A percentile compares a stretch with the other conserved stretches of the same genome.
These are phyloP conservation scores for Monochamus alternatus DNA, from an alignment of 2,888 invertebrate species.

Conservation along the genomic window DNA sequence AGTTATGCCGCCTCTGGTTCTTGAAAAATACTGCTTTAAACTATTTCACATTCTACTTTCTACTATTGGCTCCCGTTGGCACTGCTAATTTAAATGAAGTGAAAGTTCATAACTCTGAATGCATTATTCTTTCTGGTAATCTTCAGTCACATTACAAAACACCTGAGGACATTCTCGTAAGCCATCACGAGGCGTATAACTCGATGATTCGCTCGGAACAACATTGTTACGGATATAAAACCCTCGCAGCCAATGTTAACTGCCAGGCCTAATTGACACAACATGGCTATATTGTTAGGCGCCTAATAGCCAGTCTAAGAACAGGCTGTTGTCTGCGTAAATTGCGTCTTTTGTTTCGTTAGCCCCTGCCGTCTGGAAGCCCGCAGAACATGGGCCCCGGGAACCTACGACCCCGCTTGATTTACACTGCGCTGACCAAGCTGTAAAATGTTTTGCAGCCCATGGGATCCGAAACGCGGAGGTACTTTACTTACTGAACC, in stretches of 20 bases:
- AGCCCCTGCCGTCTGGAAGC: conserved; percentile 17
- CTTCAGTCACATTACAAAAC: too few species aligned
- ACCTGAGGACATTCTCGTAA: too few species aligned
- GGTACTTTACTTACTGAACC: too few species aligned
- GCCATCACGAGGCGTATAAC: neutral
- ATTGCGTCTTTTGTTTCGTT: conserved; percentile 33
- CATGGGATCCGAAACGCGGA: too few species aligned
- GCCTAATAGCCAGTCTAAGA: conserved; percentile 27
- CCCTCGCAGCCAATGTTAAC: conserved; percentile 32
- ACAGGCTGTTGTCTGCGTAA: conserved; percentile 34
- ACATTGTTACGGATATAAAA: conserved; percentile 36
- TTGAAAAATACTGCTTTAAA: too few species aligned
- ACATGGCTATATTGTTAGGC: conserved; percentile 31
- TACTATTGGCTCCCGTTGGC: too few species aligned
- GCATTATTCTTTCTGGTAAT: too few species aligned
- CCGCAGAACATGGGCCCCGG: conserved; percentile 6
- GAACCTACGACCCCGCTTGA: conserved; percentile 35
- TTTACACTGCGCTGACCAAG: conserved; percentile 14
- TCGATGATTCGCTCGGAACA: conserved; percentile 9
- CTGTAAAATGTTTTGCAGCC: neutral
- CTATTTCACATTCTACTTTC: too few species aligned
- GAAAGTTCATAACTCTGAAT: too few species aligned
- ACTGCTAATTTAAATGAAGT: too few species aligned
- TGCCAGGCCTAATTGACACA: conserved; percentile 35
- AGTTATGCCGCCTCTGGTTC: neutral